A percentile compares a stretch with the other conserved stretches of the same genome.
Evolutionary conservation across 2,888 invertebrate genomes (phyloP).

Genomic region (Macrophya annulata): DNA sequence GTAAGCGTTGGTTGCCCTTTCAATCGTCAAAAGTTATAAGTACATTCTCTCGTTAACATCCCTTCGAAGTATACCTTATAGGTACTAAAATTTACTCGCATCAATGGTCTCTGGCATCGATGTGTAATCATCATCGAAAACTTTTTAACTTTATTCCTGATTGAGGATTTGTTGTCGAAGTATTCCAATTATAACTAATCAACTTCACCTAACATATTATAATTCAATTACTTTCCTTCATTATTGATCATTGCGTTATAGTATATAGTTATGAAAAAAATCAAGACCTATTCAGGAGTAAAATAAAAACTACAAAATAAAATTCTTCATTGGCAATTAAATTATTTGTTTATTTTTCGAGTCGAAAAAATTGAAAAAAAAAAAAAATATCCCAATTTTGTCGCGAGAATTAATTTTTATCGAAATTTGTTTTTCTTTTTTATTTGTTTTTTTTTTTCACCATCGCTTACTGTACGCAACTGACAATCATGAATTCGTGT

Average conservation of each 20-base stretch:
- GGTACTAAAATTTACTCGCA: neutral
- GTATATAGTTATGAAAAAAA: constrained; percentile 7
- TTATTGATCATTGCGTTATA: neutral
- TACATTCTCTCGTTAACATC: constrained; percentile 1
- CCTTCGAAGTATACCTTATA: constrained; percentile 10
- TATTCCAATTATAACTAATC: constrained; percentile 44
- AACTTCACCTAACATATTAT: constrained; percentile 4
- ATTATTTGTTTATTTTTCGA: neutral
- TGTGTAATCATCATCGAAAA: constrained; percentile 22
- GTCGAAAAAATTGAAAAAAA: neutral
- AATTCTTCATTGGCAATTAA: neutral
- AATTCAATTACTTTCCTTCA: neutral
- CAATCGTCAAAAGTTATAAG: constrained; percentile 6
- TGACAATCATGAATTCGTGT: neutral
- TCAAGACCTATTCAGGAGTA: constrained; percentile 18
- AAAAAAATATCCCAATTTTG: neutral
- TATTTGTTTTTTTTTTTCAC: no score
- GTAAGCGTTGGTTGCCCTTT: neutral
- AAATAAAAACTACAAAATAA: neutral
- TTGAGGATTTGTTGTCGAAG: constrained; percentile 33
- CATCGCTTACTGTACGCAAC: neutral
- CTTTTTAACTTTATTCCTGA: neutral
- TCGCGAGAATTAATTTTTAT: neutral
- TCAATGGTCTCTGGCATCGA: constrained; percentile 11
- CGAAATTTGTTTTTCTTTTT: no score